A percentile compares a stretch with the other conserved stretches of the same genome.
These are phyloP conservation scores for Lagocephalus sceleratus DNA, from an alignment of 2,797 vertebrate species.

Conservation along the genomic window DNA sequence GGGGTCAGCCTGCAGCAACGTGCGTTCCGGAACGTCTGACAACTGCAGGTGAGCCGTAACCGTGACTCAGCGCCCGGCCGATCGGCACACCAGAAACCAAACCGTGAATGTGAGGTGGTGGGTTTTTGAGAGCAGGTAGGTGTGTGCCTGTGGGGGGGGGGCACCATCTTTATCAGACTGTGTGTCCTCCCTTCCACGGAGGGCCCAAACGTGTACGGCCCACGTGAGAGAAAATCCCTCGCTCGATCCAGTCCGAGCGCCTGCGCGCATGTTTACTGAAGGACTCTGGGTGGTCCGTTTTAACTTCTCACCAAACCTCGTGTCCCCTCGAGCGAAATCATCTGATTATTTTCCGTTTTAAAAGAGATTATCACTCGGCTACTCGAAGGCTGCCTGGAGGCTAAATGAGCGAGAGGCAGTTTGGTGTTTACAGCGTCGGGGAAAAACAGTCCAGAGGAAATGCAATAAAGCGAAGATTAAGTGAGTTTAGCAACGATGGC, in stretches of 20 bases:
- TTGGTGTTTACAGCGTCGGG: too few species aligned
- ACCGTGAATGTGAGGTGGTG: slow-evolving; percentile 17
- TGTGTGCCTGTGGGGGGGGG: slow-evolving; percentile 18
- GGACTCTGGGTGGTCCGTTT: slow-evolving; percentile 54
- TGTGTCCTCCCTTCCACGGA: slow-evolving; percentile 6
- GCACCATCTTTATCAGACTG: slow-evolving; percentile 25
- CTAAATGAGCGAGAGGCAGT: too few species aligned
- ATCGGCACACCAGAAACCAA: slow-evolving; percentile 18
- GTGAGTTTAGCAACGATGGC: too few species aligned
- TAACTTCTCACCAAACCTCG: slow-evolving; percentile 13
- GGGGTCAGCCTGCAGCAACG: slow-evolving; percentile 13
- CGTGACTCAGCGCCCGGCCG: slow-evolving; percentile 8
- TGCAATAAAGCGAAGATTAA: slow-evolving; percentile 6
- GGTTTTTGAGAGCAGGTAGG: slow-evolving; percentile 5
- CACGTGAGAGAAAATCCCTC: slow-evolving; percentile 30
- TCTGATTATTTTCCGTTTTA: not conserved
- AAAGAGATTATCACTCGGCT: too few species aligned
- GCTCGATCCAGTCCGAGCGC: slow-evolving; percentile 21
- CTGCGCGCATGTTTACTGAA: slow-evolving; percentile 43
- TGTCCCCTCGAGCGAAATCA: slow-evolving; percentile 14
- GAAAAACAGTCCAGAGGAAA: not conserved
- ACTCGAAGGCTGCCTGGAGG: too few species aligned
- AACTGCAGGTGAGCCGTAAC: slow-evolving; percentile 14
- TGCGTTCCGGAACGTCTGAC: not conserved
- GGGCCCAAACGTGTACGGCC: too few species aligned